A percentile compares a stretch with the other conserved stretches of the same genome.
phyloP scores from a whole-genome alignment of 2,113 vertebrate genomes.

The Oostethus manadensis region DNA sequence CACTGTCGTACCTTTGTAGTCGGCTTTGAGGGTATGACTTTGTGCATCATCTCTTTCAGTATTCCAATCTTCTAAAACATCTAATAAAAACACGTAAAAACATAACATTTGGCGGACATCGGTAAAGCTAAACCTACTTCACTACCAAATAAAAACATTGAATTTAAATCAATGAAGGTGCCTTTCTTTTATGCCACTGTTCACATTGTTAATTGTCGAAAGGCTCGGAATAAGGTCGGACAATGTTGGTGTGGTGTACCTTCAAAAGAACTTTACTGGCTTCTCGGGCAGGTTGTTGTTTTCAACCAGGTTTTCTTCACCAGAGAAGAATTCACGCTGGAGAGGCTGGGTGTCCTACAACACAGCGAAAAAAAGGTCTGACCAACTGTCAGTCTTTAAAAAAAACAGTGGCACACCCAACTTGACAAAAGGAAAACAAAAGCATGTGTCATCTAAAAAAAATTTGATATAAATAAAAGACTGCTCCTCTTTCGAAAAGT shows the following conservation, averaged over 20 bases:
- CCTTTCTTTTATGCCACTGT: too few species aligned
- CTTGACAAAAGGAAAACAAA: not conserved
- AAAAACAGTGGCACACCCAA: not conserved
- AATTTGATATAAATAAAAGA: not conserved
- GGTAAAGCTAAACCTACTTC: not conserved
- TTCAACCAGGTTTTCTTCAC: conserved; percentile 32
- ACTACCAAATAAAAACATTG: not conserved
- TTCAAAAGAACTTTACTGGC: conserved; percentile 25
- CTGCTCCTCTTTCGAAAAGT: not conserved
- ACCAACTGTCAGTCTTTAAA: not conserved
- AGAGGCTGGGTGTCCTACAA: conserved; percentile 20
- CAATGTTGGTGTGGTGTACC: not conserved
- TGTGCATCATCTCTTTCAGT: conserved; percentile 48
- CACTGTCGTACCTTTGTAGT: conserved; percentile 35
- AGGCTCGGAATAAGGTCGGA: too few species aligned
- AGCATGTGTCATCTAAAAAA: not conserved
- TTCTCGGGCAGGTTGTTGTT: conserved; percentile 30
- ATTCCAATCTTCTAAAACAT: conserved; percentile 34
- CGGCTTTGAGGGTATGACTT: conserved; percentile 49
- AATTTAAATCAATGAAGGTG: not conserved
- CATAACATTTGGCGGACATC: too few species aligned
- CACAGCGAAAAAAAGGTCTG: not conserved
- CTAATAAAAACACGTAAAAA: not conserved
- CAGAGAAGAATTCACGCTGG: conserved; percentile 29
- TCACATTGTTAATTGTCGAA: too few species aligned